phyloP scores from a whole-genome alignment of 2,797 vertebrate genomes.

The Chrosomus eos region DNA sequence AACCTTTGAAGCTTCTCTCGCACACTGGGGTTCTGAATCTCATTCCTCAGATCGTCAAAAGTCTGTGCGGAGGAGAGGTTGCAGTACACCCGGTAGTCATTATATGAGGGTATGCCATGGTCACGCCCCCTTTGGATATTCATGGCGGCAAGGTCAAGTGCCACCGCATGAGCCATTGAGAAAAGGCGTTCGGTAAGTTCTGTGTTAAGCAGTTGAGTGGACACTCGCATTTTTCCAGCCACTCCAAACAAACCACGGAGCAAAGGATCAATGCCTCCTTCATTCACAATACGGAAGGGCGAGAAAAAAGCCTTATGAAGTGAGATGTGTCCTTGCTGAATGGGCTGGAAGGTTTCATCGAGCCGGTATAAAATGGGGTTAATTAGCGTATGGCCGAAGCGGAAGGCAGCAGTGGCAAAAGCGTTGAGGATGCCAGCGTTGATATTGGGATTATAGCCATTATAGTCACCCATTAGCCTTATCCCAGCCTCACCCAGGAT shows the following conservation, averaged over 20 bases:
- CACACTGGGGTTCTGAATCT: slow-evolving; percentile 90
- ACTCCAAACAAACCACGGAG: slow-evolving; percentile 93
- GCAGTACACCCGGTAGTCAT: slow-evolving; percentile 95
- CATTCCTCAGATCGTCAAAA: slow-evolving; percentile 93
- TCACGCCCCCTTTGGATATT: slow-evolving; percentile 97
- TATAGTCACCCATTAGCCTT: slow-evolving; percentile 88
- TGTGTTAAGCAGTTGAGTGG: slow-evolving; percentile 92
- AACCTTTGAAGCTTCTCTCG: slow-evolving; percentile 93
- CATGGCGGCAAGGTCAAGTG: slow-evolving; percentile 96
- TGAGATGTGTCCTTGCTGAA: slow-evolving; percentile 90
- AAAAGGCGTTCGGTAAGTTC: slow-evolving; percentile 96
- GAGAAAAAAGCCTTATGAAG: slow-evolving; percentile 98
- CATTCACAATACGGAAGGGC: slow-evolving; percentile 95
- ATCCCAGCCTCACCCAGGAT: slow-evolving; percentile 92
- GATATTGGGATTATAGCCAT: slow-evolving; percentile 89
- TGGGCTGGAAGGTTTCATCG: slow-evolving; percentile 90
- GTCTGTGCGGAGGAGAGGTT: slow-evolving; percentile 90
- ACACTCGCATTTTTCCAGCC: slow-evolving; percentile 94
- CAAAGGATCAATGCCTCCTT: slow-evolving; percentile 97
- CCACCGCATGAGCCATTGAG: slow-evolving; percentile 96
- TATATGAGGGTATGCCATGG: slow-evolving; percentile 96
- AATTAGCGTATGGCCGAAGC: slow-evolving; percentile 97
- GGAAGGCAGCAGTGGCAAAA: slow-evolving; percentile 96
- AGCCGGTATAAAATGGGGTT: slow-evolving; percentile 93
- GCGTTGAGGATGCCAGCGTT: slow-evolving; percentile 91